Base-by-base conservation (phyloP, 2,113 vertebrate genomes). In the Aviceda subcristata region DNA sequence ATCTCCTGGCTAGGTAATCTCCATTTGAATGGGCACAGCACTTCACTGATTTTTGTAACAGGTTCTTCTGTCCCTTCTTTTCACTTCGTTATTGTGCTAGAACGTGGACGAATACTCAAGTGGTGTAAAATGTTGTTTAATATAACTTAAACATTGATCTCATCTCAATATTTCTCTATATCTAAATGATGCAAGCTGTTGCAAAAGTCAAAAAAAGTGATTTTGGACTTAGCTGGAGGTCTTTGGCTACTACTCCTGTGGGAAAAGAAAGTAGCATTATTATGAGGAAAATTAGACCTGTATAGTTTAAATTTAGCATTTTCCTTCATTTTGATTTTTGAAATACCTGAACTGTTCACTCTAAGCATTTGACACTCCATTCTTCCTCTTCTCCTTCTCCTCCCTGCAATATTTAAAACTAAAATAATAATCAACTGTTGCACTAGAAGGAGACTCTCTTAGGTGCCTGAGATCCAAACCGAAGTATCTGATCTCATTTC, bases 401-500 rank as follows among this genome's bases (percentile, higher is more conserved):
- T 91, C 38, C 48, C 66, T 92, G 46, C 77, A 85, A 62, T 78
- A 86, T 92, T 95, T 94, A 96, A 93, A 94, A 67, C n/a, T 71
- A 55, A 94, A 89, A 90, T 69, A 82, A 75, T 89, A 85, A 59
- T 88, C 76, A 86, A 48, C 71, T 73, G 3, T 59, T 88, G 67
- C 79, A 36, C 45, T 84, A 27, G 34, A 60, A 48, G 69, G 72
- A 85, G 66, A 50, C 71, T 96, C 86, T 95, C 81, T 75, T 53
- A 76, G 77, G 80, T 91, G 53, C 91, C 86, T 0, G 7, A 59
- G 90, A 90, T 78, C 83, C 91, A 78, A 87, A 86, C 41, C 45
- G 64, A 94, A 93, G 94, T 60, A 83, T 68, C 93, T 94, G 95
- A 94, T 95, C 97, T 96, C 92, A 96, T 96, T 97, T 97, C 83